phyloP scores from a whole-genome alignment of 2,797 vertebrate genomes.

The Miichthys miiuy region DNA sequence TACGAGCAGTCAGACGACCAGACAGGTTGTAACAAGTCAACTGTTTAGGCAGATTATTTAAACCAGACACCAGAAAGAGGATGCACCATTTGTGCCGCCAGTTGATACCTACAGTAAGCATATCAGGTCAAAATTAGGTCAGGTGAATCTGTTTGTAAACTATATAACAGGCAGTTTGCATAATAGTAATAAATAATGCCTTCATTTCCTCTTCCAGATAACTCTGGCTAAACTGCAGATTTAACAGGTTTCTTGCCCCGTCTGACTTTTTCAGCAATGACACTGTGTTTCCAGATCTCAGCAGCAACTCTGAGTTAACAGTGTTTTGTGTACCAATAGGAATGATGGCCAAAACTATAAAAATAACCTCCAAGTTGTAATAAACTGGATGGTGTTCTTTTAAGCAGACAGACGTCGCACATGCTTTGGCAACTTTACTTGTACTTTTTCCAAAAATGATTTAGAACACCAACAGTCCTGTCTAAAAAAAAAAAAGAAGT shows the following conservation, averaged over 20 bases:
- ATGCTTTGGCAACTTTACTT: conserved; percentile 8
- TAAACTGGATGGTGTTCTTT: background rate
- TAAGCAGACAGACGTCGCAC: background rate
- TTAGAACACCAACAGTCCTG: background rate
- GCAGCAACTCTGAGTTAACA: background rate
- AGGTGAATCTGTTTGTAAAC: background rate
- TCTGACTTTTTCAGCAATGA: background rate
- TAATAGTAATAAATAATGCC: background rate
- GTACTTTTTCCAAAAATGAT: background rate
- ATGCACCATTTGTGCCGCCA: background rate
- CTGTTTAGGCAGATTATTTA: background rate
- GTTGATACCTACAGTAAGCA: background rate
- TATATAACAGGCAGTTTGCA: background rate
- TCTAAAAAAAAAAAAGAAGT: background rate
- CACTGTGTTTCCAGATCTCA: background rate
- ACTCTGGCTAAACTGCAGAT: background rate
- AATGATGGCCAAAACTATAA: background rate
- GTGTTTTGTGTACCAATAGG: background rate
- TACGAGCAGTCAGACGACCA: background rate
- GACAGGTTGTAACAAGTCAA: conserved; percentile 10
- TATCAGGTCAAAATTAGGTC: background rate
- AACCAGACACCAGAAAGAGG: background rate
- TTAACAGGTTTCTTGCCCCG: background rate
- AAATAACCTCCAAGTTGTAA: background rate
- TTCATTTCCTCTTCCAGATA: background rate